Base-by-base conservation (phyloP, 1,140 invertebrate genomes). In the Intoshia linei region DNA sequence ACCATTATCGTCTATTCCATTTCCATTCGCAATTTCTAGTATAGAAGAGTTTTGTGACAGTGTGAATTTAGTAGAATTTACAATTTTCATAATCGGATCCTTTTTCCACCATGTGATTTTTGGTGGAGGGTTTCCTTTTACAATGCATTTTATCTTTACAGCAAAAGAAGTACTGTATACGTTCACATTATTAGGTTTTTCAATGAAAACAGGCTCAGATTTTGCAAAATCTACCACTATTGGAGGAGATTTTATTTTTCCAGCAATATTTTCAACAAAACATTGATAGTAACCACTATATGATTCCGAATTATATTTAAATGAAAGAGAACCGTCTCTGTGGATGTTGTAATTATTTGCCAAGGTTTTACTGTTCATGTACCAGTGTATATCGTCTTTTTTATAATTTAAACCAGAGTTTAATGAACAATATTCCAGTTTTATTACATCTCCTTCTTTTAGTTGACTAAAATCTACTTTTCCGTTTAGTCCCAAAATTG, bases 241-340 rank as follows among this genome's bases (percentile, higher is more conserved):
- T 21, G 76, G 78, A 42, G 72, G 73, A 36, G 70, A 68, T 6
- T 73, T 78, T 17, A 71, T 69, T 54, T 81, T 72, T 10, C 83
- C 83, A 2, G 73, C 81, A 45, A 14, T 29, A 44, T 51, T 55
- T 23, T 58, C 63, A 0, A 76, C 78, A 43, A 84, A 68, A 53
- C 84, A 95, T 50, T 92, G 83, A 52, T 77, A 90, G 64, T 90
- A 76, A 25, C 79, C 83, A n/a, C n/a, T n/a, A n/a, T n/a, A n/a
- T n/a, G n/a, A n/a, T n/a, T n/a, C n/a, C n/a, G n/a, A n/a, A n/a
- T n/a, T n/a, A n/a, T n/a, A n/a, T n/a, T n/a, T n/a, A n/a, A n/a
- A n/a, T n/a, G n/a, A n/a, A n/a, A n/a, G n/a, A n/a, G n/a, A n/a
- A n/a, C n/a, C n/a, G n/a, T n/a, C n/a, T n/a, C n/a, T n/a, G n/a